Base-by-base conservation (phyloP, 2,797 vertebrate species). In the Cynopterus sphinx region DNA sequence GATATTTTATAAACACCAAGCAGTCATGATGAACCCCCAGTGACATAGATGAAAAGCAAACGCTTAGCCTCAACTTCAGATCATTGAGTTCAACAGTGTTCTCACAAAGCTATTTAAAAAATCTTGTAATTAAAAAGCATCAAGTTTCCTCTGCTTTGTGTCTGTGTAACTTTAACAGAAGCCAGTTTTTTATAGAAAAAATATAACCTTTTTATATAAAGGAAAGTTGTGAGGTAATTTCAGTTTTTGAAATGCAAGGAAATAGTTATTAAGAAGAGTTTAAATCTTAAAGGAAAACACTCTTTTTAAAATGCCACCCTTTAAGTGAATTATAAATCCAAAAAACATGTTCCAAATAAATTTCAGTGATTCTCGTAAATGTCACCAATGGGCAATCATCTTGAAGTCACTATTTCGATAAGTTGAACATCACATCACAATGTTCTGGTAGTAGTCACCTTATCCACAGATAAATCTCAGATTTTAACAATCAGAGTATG, bases 61-160 rank as follows among this genome's bases (percentile, higher is more conserved):
- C 53, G 83, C 39, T 74, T 75, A 71, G 17, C 21, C 70, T 8
- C n/a, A 10, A 36, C 36, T 79, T 92, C 36, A 81, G 67, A 41
- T 63, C 15, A 74, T 46, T 88, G 61, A 39, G 26, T 81, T 84
- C 85, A 92, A 57, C 8, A 65, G 24, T 21, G 9, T 57, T 87
- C 28, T 87, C 28, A 46, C 10, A 75, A 41, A 46, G 28, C 33
- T 87, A 17, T 53, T 96, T 82, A 68, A n/a, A 55, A 85, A 70
- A 94, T 86, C 57, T 16, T 61, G 36, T n/a, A 77, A 61, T 43
- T 84, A 65, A 93, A 91, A 94, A 93, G 15, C 36, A 70, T 39
- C 81, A 95, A 83, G 55, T 39, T 83, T 59, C 73, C 39, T 75
- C 28, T 75, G 41, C 51, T 85, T 88, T 91, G 11, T 49, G n/a